These are phyloP conservation scores for Platichthys flesus DNA, from an alignment of 2,113 vertebrate genomes.

Conservation along the genomic window DNA sequence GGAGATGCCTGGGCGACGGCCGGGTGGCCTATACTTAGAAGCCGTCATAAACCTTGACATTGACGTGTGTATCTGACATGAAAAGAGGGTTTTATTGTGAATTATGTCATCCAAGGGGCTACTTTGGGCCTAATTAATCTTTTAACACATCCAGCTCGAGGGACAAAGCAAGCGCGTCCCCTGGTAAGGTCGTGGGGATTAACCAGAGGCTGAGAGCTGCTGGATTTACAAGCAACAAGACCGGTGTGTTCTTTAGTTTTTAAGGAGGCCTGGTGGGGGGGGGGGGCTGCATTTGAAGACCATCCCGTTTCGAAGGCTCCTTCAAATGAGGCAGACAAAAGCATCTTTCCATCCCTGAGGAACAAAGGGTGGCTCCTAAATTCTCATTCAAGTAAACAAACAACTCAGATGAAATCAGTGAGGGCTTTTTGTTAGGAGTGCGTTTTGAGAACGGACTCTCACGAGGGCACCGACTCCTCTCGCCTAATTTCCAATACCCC, in stretches of 20 bases:
- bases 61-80: conserved; percentile 67
- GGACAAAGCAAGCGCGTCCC: conserved; percentile 38
- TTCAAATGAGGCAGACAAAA: no score
- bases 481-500: background rate
- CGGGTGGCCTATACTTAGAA: conserved; percentile 77
- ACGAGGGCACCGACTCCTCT: no score
- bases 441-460: no score
- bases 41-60: conserved; percentile 78
- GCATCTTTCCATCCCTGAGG: no score
- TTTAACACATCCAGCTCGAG: conserved; percentile 40
- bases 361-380: no score
- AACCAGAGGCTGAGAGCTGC: no score
- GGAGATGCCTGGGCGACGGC: conserved; percentile 66
- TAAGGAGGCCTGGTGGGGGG: background rate
- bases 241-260: background rate
- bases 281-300: background rate
- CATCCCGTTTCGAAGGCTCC: no score
- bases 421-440: no score
- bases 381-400: no score
- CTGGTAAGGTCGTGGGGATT: conserved; percentile 1
- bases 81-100: conserved; percentile 59
- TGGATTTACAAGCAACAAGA: no score
- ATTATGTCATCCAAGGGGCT: conserved; percentile 40
- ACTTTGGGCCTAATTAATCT: conserved; percentile 58
- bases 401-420: no score